phyloP scores from a whole-genome alignment of 2,113 vertebrate species.

The Rhagologus leucostigma region DNA sequence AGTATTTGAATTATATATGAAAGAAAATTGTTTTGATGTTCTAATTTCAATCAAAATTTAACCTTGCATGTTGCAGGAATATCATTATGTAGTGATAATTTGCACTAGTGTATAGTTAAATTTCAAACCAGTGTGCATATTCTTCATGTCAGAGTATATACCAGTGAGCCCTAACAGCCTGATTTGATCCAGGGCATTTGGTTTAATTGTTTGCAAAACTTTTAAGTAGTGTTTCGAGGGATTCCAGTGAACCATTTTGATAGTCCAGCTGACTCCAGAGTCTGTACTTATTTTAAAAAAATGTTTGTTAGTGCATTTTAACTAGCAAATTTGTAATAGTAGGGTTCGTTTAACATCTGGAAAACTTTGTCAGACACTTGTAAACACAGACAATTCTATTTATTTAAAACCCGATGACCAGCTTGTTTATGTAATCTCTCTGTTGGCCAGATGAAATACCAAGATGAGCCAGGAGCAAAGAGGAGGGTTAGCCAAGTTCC shows the following conservation, averaged over 20 bases:
- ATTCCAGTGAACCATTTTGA: background rate
- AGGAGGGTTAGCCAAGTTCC: background rate
- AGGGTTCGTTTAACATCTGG: background rate
- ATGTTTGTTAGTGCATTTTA: background rate
- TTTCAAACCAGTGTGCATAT: background rate
- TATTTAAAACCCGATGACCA: background rate
- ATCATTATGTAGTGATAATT: background rate
- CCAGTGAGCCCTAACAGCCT: background rate
- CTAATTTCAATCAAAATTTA: background rate
- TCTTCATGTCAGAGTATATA: background rate
- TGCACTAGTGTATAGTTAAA: background rate
- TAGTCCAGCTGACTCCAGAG: background rate
- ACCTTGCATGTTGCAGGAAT: background rate
- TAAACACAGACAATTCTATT: slow-evolving; percentile 24
- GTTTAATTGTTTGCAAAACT: background rate
- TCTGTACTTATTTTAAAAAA: background rate
- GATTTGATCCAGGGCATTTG: background rate
- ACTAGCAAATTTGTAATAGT: background rate
- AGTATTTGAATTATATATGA: background rate
- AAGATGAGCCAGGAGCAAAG: background rate
- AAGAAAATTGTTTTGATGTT: background rate
- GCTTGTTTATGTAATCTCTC: background rate
- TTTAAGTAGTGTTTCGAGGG: background rate
- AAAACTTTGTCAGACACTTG: background rate
- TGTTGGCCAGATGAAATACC: background rate